These are phyloP conservation scores for Calcarius ornatus DNA, from an alignment of 2,113 vertebrate species.

Conservation along the genomic window DNA sequence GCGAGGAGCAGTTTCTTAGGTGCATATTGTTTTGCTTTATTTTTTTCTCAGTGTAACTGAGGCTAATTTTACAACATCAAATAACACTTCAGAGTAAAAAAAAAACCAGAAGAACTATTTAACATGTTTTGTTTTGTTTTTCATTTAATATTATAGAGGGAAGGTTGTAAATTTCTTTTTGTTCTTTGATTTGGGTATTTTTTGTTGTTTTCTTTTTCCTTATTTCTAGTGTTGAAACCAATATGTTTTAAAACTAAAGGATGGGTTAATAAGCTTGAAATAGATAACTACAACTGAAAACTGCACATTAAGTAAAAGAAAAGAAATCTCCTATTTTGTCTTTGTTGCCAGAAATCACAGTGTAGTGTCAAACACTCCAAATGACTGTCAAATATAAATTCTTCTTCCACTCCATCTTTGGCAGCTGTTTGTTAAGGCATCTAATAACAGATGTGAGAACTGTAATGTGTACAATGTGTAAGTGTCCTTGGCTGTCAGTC, in stretches of 20 bases:
- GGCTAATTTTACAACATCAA: constrained; percentile 85
- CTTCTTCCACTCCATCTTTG: constrained; percentile 89
- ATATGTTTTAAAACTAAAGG: constrained; percentile 85
- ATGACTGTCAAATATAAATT: constrained; percentile 84
- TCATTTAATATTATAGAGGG: constrained; percentile 75
- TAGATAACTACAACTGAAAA: constrained; percentile 89
- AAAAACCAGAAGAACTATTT: constrained; percentile 76
- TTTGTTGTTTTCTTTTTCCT: constrained; percentile 60
- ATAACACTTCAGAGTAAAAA: constrained; percentile 74
- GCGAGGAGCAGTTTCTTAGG: constrained; percentile 75
- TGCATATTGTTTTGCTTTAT: constrained; percentile 76
- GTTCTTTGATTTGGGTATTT: constrained; percentile 57
- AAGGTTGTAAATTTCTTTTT: constrained; percentile 69
- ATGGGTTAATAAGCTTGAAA: constrained; percentile 90
- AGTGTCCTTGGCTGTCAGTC: constrained; percentile 98
- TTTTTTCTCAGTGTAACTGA: constrained; percentile 91
- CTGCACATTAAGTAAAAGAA: constrained; percentile 81
- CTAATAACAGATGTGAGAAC: constrained; percentile 94
- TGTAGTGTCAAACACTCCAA: constrained; percentile 93
- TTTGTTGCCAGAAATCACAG: constrained; percentile 93
- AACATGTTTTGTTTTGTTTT: constrained; percentile 75
- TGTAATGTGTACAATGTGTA: constrained; percentile 96
- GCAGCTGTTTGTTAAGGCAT: constrained; percentile 91
- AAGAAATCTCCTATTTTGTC: constrained; percentile 83
- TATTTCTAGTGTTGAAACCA: constrained; percentile 76